phyloP scores from a whole-genome alignment of 2,888 invertebrate genomes.

The Drosophila bunnanda region DNA sequence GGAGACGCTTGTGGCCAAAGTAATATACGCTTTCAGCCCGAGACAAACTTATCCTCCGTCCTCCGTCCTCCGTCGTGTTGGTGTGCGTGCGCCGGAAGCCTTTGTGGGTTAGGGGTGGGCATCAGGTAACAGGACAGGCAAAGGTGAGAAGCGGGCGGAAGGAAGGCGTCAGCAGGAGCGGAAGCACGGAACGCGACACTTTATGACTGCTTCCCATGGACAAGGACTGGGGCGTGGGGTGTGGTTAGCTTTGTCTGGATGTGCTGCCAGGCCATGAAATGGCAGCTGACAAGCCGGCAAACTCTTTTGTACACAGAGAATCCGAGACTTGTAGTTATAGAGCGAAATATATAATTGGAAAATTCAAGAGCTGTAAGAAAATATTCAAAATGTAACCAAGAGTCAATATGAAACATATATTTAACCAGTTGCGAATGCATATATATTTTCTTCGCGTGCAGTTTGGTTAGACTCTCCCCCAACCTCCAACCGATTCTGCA shows the following conservation, averaged over 20 bases:
- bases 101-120: conserved; percentile 61
- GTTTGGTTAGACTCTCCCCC: background rate
- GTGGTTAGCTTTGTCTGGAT: conserved; percentile 34
- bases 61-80: conserved; percentile 5
- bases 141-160: conserved; percentile 22
- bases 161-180: conserved; percentile 43
- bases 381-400: fast-evolving
- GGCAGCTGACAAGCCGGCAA: conserved; percentile 20
- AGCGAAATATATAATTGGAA: background rate
- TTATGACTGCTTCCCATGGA: conserved; percentile 62
- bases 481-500: background rate
- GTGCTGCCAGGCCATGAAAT: conserved; percentile 41
- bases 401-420: background rate
- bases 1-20: conserved; percentile 42
- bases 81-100: conserved; percentile 72
- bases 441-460: conserved; percentile 9
- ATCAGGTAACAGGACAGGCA: conserved; percentile 14
- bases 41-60: conserved; percentile 24
- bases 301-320: conserved; percentile 31
- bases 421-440: no score
- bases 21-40: conserved; percentile 57
- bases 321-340: background rate
- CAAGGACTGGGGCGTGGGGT: conserved; percentile 20
- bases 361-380: background rate
- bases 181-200: conserved; percentile 68